phyloP scores from a whole-genome alignment of 2,113 vertebrate genomes.

The Addax nasomaculatus region DNA sequence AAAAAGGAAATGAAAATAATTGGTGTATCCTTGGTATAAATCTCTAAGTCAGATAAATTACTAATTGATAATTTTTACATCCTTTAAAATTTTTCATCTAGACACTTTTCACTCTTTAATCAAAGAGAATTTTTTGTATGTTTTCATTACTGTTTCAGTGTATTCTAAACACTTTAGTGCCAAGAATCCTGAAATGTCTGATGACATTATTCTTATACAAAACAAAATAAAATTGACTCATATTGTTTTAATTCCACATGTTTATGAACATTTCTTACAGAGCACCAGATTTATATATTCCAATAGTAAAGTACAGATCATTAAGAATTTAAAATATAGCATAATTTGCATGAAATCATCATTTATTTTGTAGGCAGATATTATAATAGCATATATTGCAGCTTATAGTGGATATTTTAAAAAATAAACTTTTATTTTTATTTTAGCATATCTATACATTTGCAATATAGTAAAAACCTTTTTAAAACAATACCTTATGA shows the following conservation, averaged over 20 bases:
- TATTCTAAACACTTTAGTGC: constrained; percentile 64
- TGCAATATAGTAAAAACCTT: neutral
- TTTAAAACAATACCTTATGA: neutral
- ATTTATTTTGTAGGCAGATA: constrained; percentile 45
- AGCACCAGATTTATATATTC: constrained; percentile 63
- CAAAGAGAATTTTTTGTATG: constrained; percentile 63
- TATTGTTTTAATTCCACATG: constrained; percentile 71
- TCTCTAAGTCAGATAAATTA: constrained; percentile 17
- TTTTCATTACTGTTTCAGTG: constrained; percentile 68
- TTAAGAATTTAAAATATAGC: constrained; percentile 76
- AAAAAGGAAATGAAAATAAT: neutral
- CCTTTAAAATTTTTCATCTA: constrained; percentile 68
- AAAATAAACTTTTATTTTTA: constrained; percentile 36
- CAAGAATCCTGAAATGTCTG: constrained; percentile 41
- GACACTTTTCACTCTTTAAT: constrained; percentile 57
- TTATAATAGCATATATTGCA: neutral
- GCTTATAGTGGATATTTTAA: neutral
- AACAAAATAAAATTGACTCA: constrained; percentile 72
- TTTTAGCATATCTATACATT: constrained; percentile 7
- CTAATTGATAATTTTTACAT: constrained; percentile 12
- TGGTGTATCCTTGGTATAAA: neutral
- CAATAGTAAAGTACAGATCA: constrained; percentile 47
- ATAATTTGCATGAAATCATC: constrained; percentile 50
- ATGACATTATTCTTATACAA: constrained; percentile 65
- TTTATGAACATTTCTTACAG: constrained; percentile 1